phyloP scores from a whole-genome alignment of 2,888 invertebrate genomes.

The Nymphalis polychloros region DNA sequence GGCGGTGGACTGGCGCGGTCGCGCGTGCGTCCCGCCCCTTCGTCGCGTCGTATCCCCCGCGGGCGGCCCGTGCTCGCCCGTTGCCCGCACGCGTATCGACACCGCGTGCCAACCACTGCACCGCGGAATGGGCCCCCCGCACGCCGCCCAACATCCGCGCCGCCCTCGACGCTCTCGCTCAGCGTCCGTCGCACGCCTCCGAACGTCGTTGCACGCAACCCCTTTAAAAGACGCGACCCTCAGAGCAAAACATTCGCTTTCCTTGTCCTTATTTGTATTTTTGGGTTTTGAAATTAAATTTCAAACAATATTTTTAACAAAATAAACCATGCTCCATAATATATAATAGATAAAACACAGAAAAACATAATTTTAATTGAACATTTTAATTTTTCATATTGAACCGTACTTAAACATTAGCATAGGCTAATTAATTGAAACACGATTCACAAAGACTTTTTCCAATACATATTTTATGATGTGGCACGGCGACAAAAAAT shows the following conservation, averaged over 20 bases:
- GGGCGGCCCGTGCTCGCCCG: constrained; percentile 46
- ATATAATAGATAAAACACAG: neutral
- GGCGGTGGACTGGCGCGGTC: constrained; percentile 67
- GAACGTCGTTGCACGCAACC: constrained; percentile 39
- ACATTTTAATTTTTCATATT: too few species aligned
- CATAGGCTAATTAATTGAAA: too few species aligned
- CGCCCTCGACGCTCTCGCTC: constrained; percentile 50
- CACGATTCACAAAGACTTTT: neutral
- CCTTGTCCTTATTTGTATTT: constrained; percentile 50
- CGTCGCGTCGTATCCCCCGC: constrained; percentile 41
- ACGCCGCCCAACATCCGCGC: constrained; percentile 44
- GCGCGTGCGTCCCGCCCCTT: constrained; percentile 48
- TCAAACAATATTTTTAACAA: neutral
- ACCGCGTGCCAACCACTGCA: constrained; percentile 73
- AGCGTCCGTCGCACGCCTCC: constrained; percentile 40
- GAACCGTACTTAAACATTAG: too few species aligned
- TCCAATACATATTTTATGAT: neutral
- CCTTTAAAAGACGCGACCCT: constrained; percentile 38
- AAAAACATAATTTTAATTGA: too few species aligned
- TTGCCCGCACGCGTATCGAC: constrained; percentile 68
- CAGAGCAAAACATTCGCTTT: constrained; percentile 42
- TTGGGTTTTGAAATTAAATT: constrained; percentile 50
- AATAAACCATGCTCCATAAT: neutral
- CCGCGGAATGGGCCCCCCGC: constrained; percentile 52
- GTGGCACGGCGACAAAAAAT: neutral